phyloP scores from a whole-genome alignment of 1,140 invertebrate species.

The Aphelinus atriplicis region DNA sequence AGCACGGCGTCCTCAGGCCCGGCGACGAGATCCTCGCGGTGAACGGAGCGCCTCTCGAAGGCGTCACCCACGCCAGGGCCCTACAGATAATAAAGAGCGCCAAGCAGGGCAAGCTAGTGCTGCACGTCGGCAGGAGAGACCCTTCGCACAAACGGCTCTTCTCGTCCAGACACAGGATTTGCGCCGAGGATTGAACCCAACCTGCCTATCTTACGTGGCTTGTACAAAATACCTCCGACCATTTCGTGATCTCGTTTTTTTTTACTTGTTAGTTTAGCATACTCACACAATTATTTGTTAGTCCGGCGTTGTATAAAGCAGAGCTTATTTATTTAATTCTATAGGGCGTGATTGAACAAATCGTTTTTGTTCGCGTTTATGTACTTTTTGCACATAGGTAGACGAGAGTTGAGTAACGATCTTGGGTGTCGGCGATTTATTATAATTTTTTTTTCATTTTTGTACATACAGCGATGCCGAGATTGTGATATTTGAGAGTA shows the following conservation, averaged over 20 bases:
- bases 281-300: too few species aligned
- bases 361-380: not conserved
- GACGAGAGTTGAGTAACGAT: not conserved
- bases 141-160: slow-evolving; percentile 51
- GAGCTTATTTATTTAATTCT: not conserved
- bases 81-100: slow-evolving; percentile 73
- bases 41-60: slow-evolving; percentile 70
- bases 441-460: not conserved
- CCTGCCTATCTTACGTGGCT: too few species aligned
- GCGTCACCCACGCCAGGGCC: slow-evolving; percentile 73
- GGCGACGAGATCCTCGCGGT: slow-evolving; percentile 76
- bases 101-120: slow-evolving; percentile 71
- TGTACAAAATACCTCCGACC: too few species aligned
- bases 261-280: too few species aligned
- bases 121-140: slow-evolving; percentile 70
- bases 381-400: not conserved
- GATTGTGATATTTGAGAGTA: slow-evolving; percentile 35
- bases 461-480: slow-evolving; percentile 7
- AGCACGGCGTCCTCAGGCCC: slow-evolving; percentile 71
- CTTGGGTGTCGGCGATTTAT: not conserved
- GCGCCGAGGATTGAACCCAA: too few species aligned
- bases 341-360: too few species aligned
- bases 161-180: too few species aligned
- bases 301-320: too few species aligned
- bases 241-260: too few species aligned